phyloP scores from a whole-genome alignment of 1,140 invertebrate species.

The Musca domestica region DNA sequence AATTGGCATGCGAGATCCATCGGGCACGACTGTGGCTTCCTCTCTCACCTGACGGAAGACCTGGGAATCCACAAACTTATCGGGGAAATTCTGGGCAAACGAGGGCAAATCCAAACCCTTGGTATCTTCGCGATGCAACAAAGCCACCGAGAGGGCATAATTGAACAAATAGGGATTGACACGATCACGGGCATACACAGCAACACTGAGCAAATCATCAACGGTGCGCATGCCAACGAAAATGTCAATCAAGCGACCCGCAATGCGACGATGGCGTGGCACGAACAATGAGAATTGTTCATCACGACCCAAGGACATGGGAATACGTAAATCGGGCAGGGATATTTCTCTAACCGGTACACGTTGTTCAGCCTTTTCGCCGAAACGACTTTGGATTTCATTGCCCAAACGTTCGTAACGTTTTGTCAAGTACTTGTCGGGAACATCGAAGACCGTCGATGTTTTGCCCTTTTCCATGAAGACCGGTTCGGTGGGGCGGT shows the following conservation, averaged over 20 bases:
- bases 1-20: constrained; percentile 65
- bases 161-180: constrained; percentile 77
- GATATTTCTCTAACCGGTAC: constrained; percentile 65
- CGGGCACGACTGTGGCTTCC: constrained; percentile 63
- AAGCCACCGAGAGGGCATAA: constrained; percentile 72
- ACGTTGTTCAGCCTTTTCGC: constrained; percentile 56
- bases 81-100: constrained; percentile 71
- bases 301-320: constrained; percentile 65
- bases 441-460: constrained; percentile 63
- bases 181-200: constrained; percentile 70
- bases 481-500: constrained; percentile 72
- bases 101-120: constrained; percentile 69
- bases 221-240: constrained; percentile 69
- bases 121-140: constrained; percentile 73
- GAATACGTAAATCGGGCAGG: constrained; percentile 66
- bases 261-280: constrained; percentile 67
- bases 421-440: constrained; percentile 62
- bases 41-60: constrained; percentile 68
- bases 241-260: constrained; percentile 68
- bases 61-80: constrained; percentile 73
- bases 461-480: constrained; percentile 68
- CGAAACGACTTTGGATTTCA: constrained; percentile 58
- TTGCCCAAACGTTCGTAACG: constrained; percentile 60
- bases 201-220: constrained; percentile 69
- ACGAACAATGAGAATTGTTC: constrained; percentile 75